These are phyloP conservation scores for Typhlichthys subterraneus DNA, from an alignment of 2,797 vertebrate genomes.

Conservation along the genomic window DNA sequence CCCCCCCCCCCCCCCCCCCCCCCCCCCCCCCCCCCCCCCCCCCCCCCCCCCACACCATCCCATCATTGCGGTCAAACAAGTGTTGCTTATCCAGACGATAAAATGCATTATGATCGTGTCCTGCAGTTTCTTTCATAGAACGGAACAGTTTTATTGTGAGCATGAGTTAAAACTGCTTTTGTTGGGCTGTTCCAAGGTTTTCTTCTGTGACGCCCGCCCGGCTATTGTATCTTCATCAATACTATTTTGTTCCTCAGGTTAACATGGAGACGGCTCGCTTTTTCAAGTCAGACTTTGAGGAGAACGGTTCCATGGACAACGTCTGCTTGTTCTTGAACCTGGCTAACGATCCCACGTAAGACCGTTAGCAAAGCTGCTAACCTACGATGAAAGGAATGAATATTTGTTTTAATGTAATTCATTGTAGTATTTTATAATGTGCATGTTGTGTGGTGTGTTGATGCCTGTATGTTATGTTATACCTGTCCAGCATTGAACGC, in stretches of 20 bases:
- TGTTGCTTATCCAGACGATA: background rate
- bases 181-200: slow-evolving; percentile 2
- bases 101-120: background rate
- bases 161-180: background rate
- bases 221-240: background rate
- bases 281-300: slow-evolving; percentile 82
- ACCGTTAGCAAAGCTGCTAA: slow-evolving; percentile 17
- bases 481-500: slow-evolving; percentile 73
- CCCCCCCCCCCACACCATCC: background rate
- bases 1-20: no score
- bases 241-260: slow-evolving; percentile 60
- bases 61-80: slow-evolving; percentile 2
- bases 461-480: slow-evolving; percentile 9
- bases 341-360: slow-evolving; percentile 82
- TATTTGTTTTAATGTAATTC: no score
- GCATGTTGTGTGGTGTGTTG: background rate
- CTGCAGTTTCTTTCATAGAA: background rate
- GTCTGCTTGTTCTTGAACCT: slow-evolving; percentile 81
- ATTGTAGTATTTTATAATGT: no score
- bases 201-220: background rate
- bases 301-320: slow-evolving; percentile 83
- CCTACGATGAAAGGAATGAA: background rate
- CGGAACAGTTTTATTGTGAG: background rate
- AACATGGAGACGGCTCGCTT: slow-evolving; percentile 84
- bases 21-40: no score